phyloP scores from a whole-genome alignment of 2,797 vertebrate genomes.

The Salmo trutta region DNA sequence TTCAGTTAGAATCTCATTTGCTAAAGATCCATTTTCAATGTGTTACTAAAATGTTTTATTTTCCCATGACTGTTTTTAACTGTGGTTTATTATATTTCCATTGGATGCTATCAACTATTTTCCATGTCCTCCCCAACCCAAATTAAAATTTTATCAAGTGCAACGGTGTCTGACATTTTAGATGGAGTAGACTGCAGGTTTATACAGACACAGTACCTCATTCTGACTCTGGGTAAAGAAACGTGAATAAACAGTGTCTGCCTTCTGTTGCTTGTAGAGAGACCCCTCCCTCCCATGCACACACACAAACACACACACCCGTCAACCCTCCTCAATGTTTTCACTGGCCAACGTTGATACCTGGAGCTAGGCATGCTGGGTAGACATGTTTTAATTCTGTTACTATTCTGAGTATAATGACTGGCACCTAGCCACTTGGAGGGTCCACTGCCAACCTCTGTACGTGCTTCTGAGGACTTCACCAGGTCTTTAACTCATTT shows the following conservation, averaged over 20 bases:
- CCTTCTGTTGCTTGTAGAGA: slow-evolving; percentile 46
- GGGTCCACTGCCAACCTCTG: slow-evolving; percentile 63
- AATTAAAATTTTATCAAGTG: neutral
- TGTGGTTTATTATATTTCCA: neutral
- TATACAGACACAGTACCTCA: slow-evolving; percentile 16
- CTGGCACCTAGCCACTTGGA: slow-evolving; percentile 66
- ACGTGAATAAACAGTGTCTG: slow-evolving; percentile 38
- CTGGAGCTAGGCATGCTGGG: slow-evolving; percentile 73
- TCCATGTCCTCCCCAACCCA: neutral
- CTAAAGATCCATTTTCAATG: neutral
- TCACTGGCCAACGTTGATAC: slow-evolving; percentile 65
- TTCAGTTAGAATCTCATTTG: neutral
- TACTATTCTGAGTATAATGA: slow-evolving; percentile 79
- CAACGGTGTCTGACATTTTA: neutral
- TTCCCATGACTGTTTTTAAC: neutral
- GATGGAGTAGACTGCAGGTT: neutral
- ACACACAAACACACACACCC: slow-evolving; percentile 22
- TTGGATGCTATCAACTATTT: neutral
- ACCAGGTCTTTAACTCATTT: slow-evolving; percentile 14
- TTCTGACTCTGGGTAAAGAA: slow-evolving; percentile 25
- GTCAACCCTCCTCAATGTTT: slow-evolving; percentile 57
- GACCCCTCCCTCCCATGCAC: slow-evolving; percentile 7
- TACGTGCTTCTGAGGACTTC: slow-evolving; percentile 44
- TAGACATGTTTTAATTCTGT: slow-evolving; percentile 67
- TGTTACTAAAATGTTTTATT: neutral